Evolutionary conservation across 2,888 invertebrate genomes (phyloP).

Genomic region (Oscheius onirici): DNA sequence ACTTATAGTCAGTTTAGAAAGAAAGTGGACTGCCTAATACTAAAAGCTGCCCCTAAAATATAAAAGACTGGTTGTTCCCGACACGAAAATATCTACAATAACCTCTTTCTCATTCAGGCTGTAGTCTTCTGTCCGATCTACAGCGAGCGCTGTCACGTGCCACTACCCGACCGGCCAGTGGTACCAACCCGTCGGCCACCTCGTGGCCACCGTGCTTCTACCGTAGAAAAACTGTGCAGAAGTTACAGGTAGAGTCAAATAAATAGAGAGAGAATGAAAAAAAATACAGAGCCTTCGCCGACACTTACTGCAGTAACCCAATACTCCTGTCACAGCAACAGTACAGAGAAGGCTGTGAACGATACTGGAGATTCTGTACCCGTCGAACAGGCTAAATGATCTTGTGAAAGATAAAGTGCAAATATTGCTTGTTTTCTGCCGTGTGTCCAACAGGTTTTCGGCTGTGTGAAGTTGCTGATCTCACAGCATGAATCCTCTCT

Average conservation of each 20-base stretch:
- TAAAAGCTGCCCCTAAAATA: too few relatives aligned
- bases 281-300: constrained; percentile 55
- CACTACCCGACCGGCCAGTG: constrained; percentile 65
- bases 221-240: constrained; percentile 46
- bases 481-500: background rate
- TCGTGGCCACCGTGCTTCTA: constrained; percentile 34
- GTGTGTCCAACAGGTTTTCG: background rate
- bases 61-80: too few relatives aligned
- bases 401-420: background rate
- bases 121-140: constrained; percentile 69
- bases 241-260: constrained; percentile 41
- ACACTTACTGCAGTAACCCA: constrained; percentile 63
- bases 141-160: constrained; percentile 63
- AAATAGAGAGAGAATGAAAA: background rate
- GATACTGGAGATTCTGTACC: constrained; percentile 64
- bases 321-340: constrained; percentile 55
- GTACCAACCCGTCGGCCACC: constrained; percentile 52
- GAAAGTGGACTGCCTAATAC: too few relatives aligned
- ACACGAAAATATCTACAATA: too few relatives aligned
- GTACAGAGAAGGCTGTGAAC: constrained; percentile 64
- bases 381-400: constrained; percentile 26
- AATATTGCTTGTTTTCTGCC: background rate
- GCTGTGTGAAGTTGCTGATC: too few relatives aligned
- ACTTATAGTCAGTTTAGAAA: too few relatives aligned
- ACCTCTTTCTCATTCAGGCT: constrained; percentile 46